These are phyloP conservation scores for Galemys pyrenaicus DNA, from an alignment of 2,113 vertebrate species.

Conservation along the genomic window DNA sequence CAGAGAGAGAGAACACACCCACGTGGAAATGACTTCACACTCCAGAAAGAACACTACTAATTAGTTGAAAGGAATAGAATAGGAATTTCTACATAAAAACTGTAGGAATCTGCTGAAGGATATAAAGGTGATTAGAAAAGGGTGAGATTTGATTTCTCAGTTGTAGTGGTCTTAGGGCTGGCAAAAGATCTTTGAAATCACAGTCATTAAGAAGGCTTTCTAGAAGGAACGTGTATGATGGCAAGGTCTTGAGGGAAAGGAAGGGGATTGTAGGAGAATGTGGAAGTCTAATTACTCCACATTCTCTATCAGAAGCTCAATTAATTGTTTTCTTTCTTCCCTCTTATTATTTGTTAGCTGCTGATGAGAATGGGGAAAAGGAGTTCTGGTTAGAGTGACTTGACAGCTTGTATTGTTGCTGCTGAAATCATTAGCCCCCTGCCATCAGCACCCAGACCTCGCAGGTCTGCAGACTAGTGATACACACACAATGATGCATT, in stretches of 20 bases:
- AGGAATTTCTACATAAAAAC: neutral
- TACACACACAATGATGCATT: slow-evolving; percentile 41
- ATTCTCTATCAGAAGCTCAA: neutral
- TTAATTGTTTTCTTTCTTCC: neutral
- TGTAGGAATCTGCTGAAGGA: neutral
- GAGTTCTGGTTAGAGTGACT: neutral
- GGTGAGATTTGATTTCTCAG: neutral
- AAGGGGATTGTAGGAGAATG: neutral
- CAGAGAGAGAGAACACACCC: neutral
- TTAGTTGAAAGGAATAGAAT: neutral
- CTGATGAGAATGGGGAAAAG: neutral
- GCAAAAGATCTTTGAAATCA: neutral
- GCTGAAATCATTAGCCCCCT: slow-evolving; percentile 42
- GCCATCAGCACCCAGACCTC: slow-evolving; percentile 40
- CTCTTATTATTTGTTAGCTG: neutral
- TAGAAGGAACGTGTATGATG: neutral
- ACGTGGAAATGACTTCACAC: slow-evolving; percentile 27
- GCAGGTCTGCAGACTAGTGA: slow-evolving; percentile 36
- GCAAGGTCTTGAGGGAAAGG: neutral
- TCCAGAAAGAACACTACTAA: neutral
- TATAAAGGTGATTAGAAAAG: neutral
- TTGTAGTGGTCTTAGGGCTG: neutral
- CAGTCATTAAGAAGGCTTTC: neutral
- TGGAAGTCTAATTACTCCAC: neutral
- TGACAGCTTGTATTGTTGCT: slow-evolving; percentile 27